Evolutionary conservation across 2,888 invertebrate species (phyloP), one percentile per base, ranked within the genome.

Genomic region (Ptilodon capucinus): DNA sequence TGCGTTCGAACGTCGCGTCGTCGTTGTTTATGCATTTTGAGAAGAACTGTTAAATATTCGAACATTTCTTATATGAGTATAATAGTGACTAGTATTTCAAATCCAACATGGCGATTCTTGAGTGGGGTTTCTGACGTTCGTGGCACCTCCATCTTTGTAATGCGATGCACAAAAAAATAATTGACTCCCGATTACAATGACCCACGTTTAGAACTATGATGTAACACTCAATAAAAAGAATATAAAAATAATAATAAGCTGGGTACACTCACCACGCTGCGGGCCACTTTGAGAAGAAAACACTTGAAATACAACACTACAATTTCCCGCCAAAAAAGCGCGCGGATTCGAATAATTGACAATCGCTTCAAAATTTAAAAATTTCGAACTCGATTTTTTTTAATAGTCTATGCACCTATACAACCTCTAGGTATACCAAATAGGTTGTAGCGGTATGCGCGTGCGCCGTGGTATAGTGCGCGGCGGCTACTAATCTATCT

Each of bases 391-490:
- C 72, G 66, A 68, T 52, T 51, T 45, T 50, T 51, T 55, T 60
- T 36, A 2, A 18, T 36, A 13, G 18, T 36, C n/a, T 49, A 49
- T 48, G 36, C 48, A 48, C 71, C 74, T 73, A 70, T 76, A 75
- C 87, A 86, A 82, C 90, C 88, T 86, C 85, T 89, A 82, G 70
- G 56, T 60, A 59, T 34, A 63, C 74, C 73, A 79, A 84, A 77
- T 79, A 87, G 87, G 86, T 75, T 80, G 86, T 70, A 79, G 69
- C 74, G 78, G 74, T 60, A 64, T 49, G 78, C 86, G 86, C 89
- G 89, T 88, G 89, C 89, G 86, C 80, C 68, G 68, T 64, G 61
- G 61, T 55, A 54, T 62, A 69, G 62, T 65, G 78, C 82, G 76
- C 84, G 78, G 67, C 76, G 73, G 68, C 74, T 74, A 88, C 90